Percentiles rank a stretch among this genome's conserved stretches.
Conservation (phyloP, 2,888 invertebrate genomes). For the Lepas anatifera region DNA sequence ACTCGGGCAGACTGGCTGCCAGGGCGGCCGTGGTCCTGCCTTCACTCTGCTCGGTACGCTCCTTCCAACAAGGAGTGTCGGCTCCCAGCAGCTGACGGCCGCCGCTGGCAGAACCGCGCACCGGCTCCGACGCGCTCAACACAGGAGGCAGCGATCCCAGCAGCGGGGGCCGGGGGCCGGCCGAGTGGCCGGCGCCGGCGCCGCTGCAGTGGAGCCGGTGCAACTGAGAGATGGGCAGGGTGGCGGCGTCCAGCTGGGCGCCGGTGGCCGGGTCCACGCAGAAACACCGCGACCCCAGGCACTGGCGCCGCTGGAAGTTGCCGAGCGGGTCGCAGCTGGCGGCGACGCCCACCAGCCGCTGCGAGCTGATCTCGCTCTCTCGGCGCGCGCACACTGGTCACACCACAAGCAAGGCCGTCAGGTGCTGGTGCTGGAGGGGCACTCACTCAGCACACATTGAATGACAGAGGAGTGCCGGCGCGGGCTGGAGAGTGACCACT, state of each 20-base stretch:
- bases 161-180: neutral
- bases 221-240: neutral
- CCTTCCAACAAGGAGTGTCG: neutral
- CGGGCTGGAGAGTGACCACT: no score
- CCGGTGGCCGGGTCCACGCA: constrained; percentile 21
- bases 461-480: no score
- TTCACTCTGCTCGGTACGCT: neutral
- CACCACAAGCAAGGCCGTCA: neutral
- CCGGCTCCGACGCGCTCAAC: neutral
- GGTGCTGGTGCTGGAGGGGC: no score
- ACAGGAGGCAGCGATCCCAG: neutral
- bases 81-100: neutral
- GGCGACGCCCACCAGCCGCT: constrained; percentile 8
- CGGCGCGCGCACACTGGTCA: neutral
- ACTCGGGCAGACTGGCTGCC: constrained; percentile 16
- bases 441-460: no score
- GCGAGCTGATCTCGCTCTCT: neutral
- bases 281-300: constrained; percentile 21
- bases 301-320: constrained; percentile 24
- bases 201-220: neutral
- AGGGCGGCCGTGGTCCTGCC: neutral
- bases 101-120: neutral
- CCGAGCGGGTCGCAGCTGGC: constrained; percentile 21
- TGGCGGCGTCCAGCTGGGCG: neutral
- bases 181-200: neutral